Base-by-base conservation (phyloP, 2,113 vertebrate genomes). In the Scomber colias region DNA sequence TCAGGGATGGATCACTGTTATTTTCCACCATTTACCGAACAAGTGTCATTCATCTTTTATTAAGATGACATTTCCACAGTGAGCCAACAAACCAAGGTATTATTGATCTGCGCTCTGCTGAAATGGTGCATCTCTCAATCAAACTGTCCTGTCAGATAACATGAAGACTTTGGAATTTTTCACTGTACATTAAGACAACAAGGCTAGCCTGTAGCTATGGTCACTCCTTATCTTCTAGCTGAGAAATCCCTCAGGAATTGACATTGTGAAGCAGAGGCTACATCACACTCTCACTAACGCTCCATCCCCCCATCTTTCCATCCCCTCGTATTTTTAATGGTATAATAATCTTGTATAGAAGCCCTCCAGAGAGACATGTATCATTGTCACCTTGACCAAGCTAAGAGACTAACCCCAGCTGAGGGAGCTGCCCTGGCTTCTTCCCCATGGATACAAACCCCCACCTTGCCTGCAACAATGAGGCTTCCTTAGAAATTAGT, bases 301-400 rank as follows among this genome's bases (percentile, higher is more conserved):
- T 53, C 70, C 31, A 48, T 67, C 54, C 63, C n/a, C 16, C 64
- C 71, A 35, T 53, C 66, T 77, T 30, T 65, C 67, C 78, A 75
- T 75, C 76, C 21, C 12, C 51, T 46, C 60, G 21, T 78, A 77
- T 86, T 81, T 78, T 79, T 89, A 85, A 83, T 79, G 71, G 54
- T 67, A 72, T 76, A 80, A 89, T 81, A 76, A 82, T 87, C 78
- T 64, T 50, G 66, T 62, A 63, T 53, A 30, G 81, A 63, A 72
- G 73, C 77, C 86, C 82, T 81, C 78, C 82, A 75, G 82, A 85
- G 74, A 82, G 27, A 81, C 72, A 74, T 82, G 84, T 82, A 90
- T 91, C 86, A 84, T 71, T 89, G 86, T 90, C 91, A 88, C 90
- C 89, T 91, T 88, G 86, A 85, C 90, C 79, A 55, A 83, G 86